Conservation (phyloP, 2,113 vertebrate genomes). For the Regulus satrapa region DNA sequence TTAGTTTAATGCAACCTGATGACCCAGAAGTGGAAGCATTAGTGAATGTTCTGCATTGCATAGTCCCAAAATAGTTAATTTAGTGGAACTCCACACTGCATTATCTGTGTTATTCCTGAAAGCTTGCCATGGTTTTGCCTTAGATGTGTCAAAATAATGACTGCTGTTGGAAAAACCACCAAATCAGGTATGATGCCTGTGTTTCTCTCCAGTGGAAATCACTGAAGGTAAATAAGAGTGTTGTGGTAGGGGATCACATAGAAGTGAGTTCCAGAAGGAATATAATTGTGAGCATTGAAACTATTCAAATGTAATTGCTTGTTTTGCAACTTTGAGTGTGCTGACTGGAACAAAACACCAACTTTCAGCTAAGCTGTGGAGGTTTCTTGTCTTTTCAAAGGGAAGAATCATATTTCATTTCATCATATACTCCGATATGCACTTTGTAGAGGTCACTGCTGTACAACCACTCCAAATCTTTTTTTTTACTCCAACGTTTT, state of each 20-base stretch:
- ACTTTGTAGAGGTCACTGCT: background rate
- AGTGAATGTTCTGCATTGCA: background rate
- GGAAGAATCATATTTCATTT: too few species aligned
- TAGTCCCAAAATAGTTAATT: background rate
- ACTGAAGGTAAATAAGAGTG: background rate
- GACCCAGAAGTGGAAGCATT: background rate
- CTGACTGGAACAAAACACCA: background rate
- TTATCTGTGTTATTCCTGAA: slow-evolving; percentile 14
- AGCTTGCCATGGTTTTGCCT: background rate
- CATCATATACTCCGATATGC: background rate
- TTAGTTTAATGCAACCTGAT: slow-evolving; percentile 1
- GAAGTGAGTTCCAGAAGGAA: background rate
- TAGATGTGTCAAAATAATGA: background rate
- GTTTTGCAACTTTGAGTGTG: background rate
- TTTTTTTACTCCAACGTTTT: background rate
- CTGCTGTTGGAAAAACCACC: background rate
- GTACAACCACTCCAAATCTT: background rate
- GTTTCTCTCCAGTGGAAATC: background rate
- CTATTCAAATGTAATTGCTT: background rate
- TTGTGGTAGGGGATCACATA: background rate
- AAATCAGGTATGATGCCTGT: background rate
- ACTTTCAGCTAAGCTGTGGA: background rate
- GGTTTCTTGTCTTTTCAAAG: background rate
- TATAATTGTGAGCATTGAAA: background rate
- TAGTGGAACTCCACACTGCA: background rate